Conservation (phyloP, 2,888 invertebrate species). For the Chrysotoxum bicinctum region DNA sequence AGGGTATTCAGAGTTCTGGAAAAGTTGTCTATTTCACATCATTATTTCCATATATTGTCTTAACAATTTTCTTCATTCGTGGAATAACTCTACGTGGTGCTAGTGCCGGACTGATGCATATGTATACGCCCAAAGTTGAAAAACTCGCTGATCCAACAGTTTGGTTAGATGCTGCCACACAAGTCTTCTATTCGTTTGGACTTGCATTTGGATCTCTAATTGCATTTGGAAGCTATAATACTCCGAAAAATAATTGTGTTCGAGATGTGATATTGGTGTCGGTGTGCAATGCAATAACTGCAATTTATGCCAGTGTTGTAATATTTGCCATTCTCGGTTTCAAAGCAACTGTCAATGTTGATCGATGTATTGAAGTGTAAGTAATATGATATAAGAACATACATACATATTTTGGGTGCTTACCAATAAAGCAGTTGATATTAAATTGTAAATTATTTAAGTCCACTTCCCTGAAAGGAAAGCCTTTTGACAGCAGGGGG, state of each 20-base stretch:
- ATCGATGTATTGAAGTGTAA: slow-evolving; percentile 90
- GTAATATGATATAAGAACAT: slow-evolving; percentile 75
- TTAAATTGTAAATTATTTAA: too few species aligned
- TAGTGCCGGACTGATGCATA: slow-evolving; percentile 91
- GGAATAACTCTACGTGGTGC: slow-evolving; percentile 95
- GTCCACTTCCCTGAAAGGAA: too few species aligned
- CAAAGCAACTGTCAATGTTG: slow-evolving; percentile 95
- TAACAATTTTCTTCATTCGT: slow-evolving; percentile 96
- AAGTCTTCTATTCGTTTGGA: slow-evolving; percentile 98
- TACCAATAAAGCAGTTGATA: too few species aligned
- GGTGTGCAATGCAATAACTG: slow-evolving; percentile 95
- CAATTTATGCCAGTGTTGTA: slow-evolving; percentile 96
- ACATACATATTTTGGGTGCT: too few species aligned
- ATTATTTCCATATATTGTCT: slow-evolving; percentile 95
- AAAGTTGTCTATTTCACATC: slow-evolving; percentile 98
- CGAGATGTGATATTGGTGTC: slow-evolving; percentile 95
- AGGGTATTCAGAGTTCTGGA: slow-evolving; percentile 97
- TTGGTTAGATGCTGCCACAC: slow-evolving; percentile 98
- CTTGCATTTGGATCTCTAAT: slow-evolving; percentile 97
- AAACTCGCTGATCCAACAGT: slow-evolving; percentile 93
- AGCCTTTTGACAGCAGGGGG: too few species aligned
- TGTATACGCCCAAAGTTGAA: slow-evolving; percentile 96
- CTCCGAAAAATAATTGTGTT: slow-evolving; percentile 96
- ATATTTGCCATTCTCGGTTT: slow-evolving; percentile 97
- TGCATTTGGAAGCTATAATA: slow-evolving; percentile 97